Conservation (phyloP, 2,888 invertebrate genomes). For the Orchesellides sinensis region DNA sequence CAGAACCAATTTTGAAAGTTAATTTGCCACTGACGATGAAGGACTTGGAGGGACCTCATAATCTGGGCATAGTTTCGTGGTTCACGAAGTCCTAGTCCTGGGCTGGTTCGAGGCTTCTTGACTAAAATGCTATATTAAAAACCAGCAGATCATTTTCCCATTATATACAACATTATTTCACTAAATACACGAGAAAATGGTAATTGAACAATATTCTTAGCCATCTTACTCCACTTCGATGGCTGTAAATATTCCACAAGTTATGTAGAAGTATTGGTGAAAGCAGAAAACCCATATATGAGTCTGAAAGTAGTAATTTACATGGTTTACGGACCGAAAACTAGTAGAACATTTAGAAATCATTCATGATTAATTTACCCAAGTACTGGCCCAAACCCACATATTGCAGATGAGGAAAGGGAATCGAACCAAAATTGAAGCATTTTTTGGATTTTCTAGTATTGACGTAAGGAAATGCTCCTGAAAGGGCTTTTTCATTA, state of each 20-base stretch:
- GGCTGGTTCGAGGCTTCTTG: constrained; percentile 20
- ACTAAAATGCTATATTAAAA: constrained; percentile 22
- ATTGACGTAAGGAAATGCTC: constrained; percentile 30
- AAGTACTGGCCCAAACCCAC: constrained; percentile 11
- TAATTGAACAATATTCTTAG: background rate
- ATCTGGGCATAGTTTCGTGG: no score
- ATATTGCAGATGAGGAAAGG: background rate
- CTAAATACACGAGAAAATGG: no score
- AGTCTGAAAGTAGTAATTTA: constrained; percentile 7
- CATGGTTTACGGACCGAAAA: no score
- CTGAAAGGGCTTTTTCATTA: constrained; percentile 11
- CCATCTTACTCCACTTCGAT: constrained; percentile 41
- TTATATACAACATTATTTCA: no score
- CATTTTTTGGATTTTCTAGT: constrained; percentile 17
- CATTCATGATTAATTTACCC: background rate
- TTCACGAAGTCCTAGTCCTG: background rate
- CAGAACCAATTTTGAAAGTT: constrained; percentile 39
- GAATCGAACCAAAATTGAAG: background rate
- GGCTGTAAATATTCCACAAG: constrained; percentile 10
- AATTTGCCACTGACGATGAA: constrained; percentile 40
- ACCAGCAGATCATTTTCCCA: no score
- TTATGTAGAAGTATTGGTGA: constrained; percentile 37
- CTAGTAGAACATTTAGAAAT: background rate
- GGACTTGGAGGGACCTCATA: constrained; percentile 19
- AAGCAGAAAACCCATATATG: constrained; percentile 40